Conservation (phyloP, 1,140 invertebrate species). For the Polyergus mexicanus region DNA sequence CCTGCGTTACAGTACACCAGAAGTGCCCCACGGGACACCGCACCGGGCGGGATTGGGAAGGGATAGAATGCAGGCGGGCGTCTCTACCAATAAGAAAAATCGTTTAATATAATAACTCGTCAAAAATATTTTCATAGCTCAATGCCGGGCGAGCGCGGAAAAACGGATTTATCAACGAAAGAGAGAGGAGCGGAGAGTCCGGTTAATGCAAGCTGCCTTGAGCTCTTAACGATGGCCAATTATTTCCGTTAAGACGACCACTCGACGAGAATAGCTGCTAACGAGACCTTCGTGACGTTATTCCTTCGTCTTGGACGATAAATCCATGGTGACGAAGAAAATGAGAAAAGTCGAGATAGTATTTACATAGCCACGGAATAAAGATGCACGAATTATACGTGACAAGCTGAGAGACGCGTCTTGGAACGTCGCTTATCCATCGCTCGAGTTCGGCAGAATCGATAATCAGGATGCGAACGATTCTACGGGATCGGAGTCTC, state of each 20-base stretch:
- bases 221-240: constrained; percentile 80
- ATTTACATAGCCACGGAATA: constrained; percentile 35
- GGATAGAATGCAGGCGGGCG: constrained; percentile 42
- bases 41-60: constrained; percentile 38
- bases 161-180: constrained; percentile 38
- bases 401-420: constrained; percentile 30
- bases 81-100: constrained; percentile 78
- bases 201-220: constrained; percentile 67
- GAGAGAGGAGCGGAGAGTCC: constrained; percentile 13
- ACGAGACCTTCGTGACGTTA: constrained; percentile 64
- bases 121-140: constrained; percentile 77
- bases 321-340: background rate
- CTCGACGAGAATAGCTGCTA: constrained; percentile 72
- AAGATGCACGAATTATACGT: constrained; percentile 53
- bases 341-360: constrained; percentile 53
- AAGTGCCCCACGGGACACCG: constrained; percentile 81
- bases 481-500: background rate
- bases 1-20: constrained; percentile 81
- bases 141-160: constrained; percentile 16
- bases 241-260: constrained; percentile 74
- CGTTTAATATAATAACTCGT: constrained; percentile 85
- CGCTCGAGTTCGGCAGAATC: background rate
- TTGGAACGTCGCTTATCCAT: background rate
- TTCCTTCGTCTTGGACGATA: constrained; percentile 40
- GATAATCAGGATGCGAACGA: constrained; percentile 29